Evolutionary conservation across 2,113 vertebrate species (phyloP), one percentile per base, ranked within the genome.

Genomic region (Edolisoma coerulescens): DNA sequence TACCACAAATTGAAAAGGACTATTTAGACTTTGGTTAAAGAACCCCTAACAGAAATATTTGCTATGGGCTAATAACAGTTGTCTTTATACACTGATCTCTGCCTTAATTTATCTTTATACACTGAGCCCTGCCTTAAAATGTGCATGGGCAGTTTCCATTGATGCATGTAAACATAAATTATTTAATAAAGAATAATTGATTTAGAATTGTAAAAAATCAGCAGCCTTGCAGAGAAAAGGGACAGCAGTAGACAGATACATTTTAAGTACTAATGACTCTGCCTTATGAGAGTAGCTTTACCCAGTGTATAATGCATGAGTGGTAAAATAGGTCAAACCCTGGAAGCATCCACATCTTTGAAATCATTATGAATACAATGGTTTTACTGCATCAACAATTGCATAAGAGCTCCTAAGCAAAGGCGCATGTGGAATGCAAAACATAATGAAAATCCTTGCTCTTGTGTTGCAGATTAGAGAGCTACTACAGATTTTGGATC

Each of bases 281-380:
- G 90, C 95, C 92, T 69, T 95, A 74, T 60, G 89, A 92, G 77
- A 86, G 91, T 95, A 90, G 88, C 75, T 97, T 96, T 96, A 93
- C 49, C 57, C 82, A 28, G 95, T 95, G 82, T 89, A 96, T 94
- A 97, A 97, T 92, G 84, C 92, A 90, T 91, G 94, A 97, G 87
- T 84, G 95, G 89, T 91, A 97, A 98, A 97, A 95, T 96, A 97
- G 97, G 96, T 97, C 97, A 97, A 97, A 96, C 60, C 64, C 93
- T 94, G 91, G 94, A 94, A 97, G 84, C 89, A 93, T 92, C 84
- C 90, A 95, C 74, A 39, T 97, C 96, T 97, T 96, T 94, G 95
- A 97, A 98, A 97, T 97, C 96, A 96, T 98, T 95, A 95, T 87
- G 93, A 98, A 96, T 93, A 97, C 96, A 97, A 95, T 95, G 68